Evolutionary conservation across 2,113 vertebrate species (phyloP), one percentile per base, ranked within the genome.

Genomic region (Neodon shergylaensis): DNA sequence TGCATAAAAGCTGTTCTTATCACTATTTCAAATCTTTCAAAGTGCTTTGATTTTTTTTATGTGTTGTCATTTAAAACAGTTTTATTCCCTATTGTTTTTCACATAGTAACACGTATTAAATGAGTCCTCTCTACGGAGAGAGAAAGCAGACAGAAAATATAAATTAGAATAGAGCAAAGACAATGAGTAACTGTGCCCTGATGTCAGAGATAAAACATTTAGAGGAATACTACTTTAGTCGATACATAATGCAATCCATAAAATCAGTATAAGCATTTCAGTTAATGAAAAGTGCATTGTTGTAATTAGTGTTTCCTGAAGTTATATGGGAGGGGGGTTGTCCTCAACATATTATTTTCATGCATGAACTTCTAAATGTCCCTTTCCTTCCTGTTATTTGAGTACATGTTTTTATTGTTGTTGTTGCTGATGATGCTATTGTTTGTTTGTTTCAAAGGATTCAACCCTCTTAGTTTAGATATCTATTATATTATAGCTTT

Each of bases 1-100:
- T 68, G 39, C 10, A 94, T 91, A 82, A 90, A 94, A 76, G 14
- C 16, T 89, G 0, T 78, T 73, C 24, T 54, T 92, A 63, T 49
- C 91, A 91, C 81, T 92, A 92, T 95, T 87, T 91, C 16, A 88
- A 87, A 82, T 84, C 63, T 78, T 73, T 93, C 91, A 70, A 93
- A 76, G 24, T 81, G 2, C 17, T 94, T 86, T 90, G 47, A 94
- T 39, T 84, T 96, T 44, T 44, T 47, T 92, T 93, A 70, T 76
- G 28, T 24, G 28, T 72, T 93, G 31, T 78, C 58, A 83, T 92
- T 86, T 83, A 93, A 76, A 94, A 93, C 47, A 95, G 72, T 81
- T 39, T 63, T 90, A 66, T 95, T 92, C 81, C 83, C 16, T 79
- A 44, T 73, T 72, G 70, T 78, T 47, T 95, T 95, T 87, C 83